phyloP scores from a whole-genome alignment of 1,140 invertebrate species.

The Globodera ellingtonae region DNA sequence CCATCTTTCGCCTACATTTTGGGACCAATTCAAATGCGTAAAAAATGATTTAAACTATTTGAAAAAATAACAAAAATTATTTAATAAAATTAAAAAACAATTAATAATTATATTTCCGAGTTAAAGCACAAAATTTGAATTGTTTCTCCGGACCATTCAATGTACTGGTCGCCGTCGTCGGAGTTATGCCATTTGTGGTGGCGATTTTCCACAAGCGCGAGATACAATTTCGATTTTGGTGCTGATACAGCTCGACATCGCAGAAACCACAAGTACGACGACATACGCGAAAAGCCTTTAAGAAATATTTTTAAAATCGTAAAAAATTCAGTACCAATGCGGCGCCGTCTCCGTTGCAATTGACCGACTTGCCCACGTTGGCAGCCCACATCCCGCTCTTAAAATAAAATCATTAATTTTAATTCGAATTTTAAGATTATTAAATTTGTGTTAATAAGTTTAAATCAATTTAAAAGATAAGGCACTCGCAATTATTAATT shows the following conservation, averaged over 20 bases:
- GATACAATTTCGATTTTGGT: slow-evolving; percentile 1
- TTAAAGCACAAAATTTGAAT: too few species aligned
- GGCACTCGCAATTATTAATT: not conserved
- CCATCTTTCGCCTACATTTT: too few species aligned
- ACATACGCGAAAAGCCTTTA: slow-evolving; percentile 32
- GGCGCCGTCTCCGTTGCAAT: slow-evolving; percentile 26
- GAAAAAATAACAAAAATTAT: too few species aligned
- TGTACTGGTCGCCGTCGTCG: not conserved
- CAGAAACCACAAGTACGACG: slow-evolving; percentile 42
- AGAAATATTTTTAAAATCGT: not conserved
- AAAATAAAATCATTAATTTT: not conserved
- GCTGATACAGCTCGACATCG: slow-evolving; percentile 25
- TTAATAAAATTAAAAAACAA: too few species aligned
- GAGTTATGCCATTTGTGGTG: not conserved
- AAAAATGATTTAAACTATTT: too few species aligned
- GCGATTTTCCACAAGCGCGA: not conserved
- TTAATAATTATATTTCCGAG: too few species aligned
- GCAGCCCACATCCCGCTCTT: slow-evolving; percentile 19
- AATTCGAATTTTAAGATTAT: not conserved
- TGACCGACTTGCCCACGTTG: slow-evolving; percentile 18
- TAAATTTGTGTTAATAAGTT: not conserved
- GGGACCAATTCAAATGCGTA: too few species aligned
- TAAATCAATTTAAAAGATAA: not conserved
- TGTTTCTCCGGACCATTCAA: too few species aligned
- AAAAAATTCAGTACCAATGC: slow-evolving; percentile 12